phyloP scores from a whole-genome alignment of 1,140 invertebrate species.

The Alviniconcha marisindica region DNA sequence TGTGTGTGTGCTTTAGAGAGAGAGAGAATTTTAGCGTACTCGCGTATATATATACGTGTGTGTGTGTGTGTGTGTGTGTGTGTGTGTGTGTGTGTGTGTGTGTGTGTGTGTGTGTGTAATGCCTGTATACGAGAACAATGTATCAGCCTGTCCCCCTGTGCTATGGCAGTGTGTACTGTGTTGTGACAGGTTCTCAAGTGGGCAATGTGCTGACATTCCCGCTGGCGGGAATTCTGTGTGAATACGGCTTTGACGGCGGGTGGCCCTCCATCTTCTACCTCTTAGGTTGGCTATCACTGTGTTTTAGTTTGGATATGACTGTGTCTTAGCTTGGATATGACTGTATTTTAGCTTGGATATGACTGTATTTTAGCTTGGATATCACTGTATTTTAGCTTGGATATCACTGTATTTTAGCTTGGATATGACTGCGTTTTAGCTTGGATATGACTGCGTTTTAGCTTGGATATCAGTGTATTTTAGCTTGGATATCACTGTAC shows the following conservation, averaged over 20 bases:
- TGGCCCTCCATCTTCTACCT: constrained; percentile 94
- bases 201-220: constrained; percentile 73
- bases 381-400: too few relatives aligned
- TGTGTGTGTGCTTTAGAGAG: background rate
- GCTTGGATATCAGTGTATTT: too few relatives aligned
- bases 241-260: constrained; percentile 78
- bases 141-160: too few relatives aligned
- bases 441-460: too few relatives aligned
- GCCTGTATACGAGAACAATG: too few relatives aligned
- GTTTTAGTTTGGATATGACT: too few relatives aligned
- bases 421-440: too few relatives aligned
- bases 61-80: background rate
- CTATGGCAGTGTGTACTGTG: background rate
- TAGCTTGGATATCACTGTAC: too few relatives aligned
- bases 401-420: too few relatives aligned
- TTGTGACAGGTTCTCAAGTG: constrained; percentile 61
- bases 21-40: too few relatives aligned
- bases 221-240: constrained; percentile 69
- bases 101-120: background rate
- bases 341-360: background rate
- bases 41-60: too few relatives aligned
- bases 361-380: too few relatives aligned
- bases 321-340: background rate
- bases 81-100: background rate
- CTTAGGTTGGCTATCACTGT: constrained; percentile 81